phyloP scores from a whole-genome alignment of 2,113 vertebrate species.

The Polypterus senegalus region DNA sequence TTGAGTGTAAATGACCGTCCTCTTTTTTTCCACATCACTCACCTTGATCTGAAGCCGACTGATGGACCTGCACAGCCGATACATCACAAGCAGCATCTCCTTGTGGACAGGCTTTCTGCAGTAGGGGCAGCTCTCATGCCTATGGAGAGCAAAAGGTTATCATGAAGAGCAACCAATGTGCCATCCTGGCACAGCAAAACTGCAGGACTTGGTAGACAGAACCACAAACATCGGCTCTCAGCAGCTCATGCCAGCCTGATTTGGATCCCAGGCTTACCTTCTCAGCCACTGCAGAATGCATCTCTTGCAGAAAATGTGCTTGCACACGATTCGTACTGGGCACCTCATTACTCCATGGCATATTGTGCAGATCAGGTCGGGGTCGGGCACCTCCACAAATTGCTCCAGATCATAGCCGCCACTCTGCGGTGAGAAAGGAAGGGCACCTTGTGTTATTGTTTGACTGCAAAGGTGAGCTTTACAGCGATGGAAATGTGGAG shows the following conservation, averaged over 20 bases:
- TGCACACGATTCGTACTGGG: conserved; percentile 62
- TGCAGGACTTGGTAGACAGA: no score
- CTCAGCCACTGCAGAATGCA: conserved; percentile 73
- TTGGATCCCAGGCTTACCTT: conserved; percentile 40
- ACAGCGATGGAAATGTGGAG: no score
- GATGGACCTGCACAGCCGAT: conserved; percentile 58
- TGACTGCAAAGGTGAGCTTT: no score
- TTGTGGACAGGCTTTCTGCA: conserved; percentile 56
- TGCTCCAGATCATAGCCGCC: conserved; percentile 68
- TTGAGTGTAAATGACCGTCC: no score
- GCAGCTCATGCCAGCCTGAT: no score
- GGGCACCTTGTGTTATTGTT: no score
- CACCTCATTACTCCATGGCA: conserved; percentile 67
- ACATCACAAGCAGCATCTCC: conserved; percentile 53
- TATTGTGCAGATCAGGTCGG: conserved; percentile 66
- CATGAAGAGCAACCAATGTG: no score
- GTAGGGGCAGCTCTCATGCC: conserved; percentile 66
- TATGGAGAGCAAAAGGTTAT: conserved; percentile 20
- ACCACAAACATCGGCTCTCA: no score
- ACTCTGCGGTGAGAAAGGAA: conserved; percentile 32
- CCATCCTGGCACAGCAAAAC: no score
- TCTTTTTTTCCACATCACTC: conserved; percentile 5
- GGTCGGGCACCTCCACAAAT: conserved; percentile 61
- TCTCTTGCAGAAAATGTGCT: conserved; percentile 74
- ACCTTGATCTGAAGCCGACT: conserved; percentile 62